A percentile compares a stretch with the other conserved stretches of the same genome.
phyloP scores from a whole-genome alignment of 2,113 vertebrate species.

The Spilogale gracilis region DNA sequence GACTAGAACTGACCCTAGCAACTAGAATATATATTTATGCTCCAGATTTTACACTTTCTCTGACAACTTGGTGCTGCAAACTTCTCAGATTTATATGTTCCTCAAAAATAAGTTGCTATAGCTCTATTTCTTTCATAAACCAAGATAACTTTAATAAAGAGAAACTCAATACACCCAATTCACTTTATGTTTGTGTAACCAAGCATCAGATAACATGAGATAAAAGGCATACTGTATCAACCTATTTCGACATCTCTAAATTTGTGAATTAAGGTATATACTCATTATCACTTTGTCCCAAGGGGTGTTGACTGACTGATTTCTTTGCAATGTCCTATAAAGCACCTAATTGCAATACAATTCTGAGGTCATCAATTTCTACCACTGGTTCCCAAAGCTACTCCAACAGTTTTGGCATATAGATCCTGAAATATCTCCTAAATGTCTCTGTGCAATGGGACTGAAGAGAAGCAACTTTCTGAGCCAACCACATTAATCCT shows the following conservation, averaged over 20 bases:
- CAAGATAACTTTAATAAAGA: slow-evolving; percentile 33
- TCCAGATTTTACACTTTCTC: neutral
- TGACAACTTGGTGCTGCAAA: neutral
- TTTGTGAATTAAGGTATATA: slow-evolving; percentile 37
- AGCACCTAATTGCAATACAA: slow-evolving; percentile 39
- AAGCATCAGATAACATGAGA: neutral
- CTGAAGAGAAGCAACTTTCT: neutral
- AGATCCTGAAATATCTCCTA: slow-evolving; percentile 36
- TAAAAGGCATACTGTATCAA: neutral
- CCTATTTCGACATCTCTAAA: slow-evolving; percentile 4
- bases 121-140: slow-evolving; percentile 55
- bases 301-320: neutral
- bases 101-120: neutral
- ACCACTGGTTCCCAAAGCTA: slow-evolving; percentile 41
- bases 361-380: slow-evolving; percentile 26
- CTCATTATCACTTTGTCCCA: slow-evolving; percentile 35
- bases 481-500: neutral
- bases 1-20: neutral
- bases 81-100: slow-evolving; percentile 21
- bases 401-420: neutral
- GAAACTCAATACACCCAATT: neutral
- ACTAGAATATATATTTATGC: neutral
- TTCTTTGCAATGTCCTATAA: slow-evolving; percentile 46
- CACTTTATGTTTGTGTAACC: slow-evolving; percentile 9
- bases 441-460: neutral